Base-by-base conservation (phyloP, 2,113 vertebrate genomes). In the Pelecanus crispus region DNA sequence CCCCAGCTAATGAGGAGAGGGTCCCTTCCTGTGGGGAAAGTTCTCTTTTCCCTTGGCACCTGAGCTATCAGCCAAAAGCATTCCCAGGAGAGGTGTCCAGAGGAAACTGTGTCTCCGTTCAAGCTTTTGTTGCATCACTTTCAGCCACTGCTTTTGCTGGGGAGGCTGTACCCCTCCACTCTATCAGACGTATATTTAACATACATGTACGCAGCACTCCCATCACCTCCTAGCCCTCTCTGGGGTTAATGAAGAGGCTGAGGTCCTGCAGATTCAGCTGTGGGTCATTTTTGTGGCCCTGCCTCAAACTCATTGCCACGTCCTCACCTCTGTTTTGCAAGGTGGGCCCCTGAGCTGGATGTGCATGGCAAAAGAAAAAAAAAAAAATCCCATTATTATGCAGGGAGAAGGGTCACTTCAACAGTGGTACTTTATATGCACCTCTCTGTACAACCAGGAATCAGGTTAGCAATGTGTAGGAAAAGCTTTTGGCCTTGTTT, bases 361-460 rank as follows among this genome's bases (percentile, higher is more conserved):
- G 5, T 5, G 16, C 1, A 1, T 18, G 11, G 52, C 25, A 31
- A 13, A n/a, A n/a, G n/a, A n/a, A n/a, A n/a, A n/a, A n/a, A n/a
- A n/a, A n/a, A 70, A 59, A 72, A 21, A 4, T 26, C 25, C 59
- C 12, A 11, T 49, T 6, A 6, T 26, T 20, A 4, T 3, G 5
- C 20, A 80, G 34, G 31, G 42, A 36, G 14, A 81, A 26, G 16
- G 9, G 7, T 72, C 71, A 4, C 40, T 73, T 28, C 55, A 53
- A 7, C 40, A 38, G 24, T 15, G 56, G 22, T n/a, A 0, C 9
- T 66, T 92, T 9, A 1, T 24, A 10, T 56, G 20, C 19, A 18
- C 10, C 25, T 58, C 36, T 19, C 45, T 28, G 10, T 20, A 25
- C 52, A 78, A 15, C 7, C 11, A 38, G 28, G 36, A 86, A 26